Evolutionary conservation across 2,113 vertebrate species (phyloP), one percentile per base, ranked within the genome.

Genomic region (Zapus hudsonius): DNA sequence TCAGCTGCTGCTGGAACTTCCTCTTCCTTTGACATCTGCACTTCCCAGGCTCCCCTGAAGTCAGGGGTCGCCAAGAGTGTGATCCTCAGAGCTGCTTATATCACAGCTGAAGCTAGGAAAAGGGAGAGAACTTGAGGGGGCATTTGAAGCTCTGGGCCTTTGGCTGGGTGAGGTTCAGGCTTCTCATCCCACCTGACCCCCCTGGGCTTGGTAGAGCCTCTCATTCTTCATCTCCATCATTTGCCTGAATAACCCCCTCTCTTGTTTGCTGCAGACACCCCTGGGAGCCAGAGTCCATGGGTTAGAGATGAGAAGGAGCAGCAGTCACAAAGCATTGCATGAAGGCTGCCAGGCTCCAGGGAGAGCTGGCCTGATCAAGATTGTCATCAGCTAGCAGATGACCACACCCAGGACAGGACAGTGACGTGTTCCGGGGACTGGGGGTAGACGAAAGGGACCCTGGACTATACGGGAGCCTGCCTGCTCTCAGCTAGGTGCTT

Each of bases 101-200:
- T 44, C 63, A 17, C 33, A 13, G 13, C 16, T 17, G 66, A n/a
- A 17, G 33, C 16, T 9, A 7, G 36, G 44, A 70, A 36, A 9
- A 9, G 33, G 59, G 38, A n/a, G 22, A 13, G 11, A 5, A 13
- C 2, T 0, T 15, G 2, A 4, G 10, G 13, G 27, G 64, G 40
- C 15, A 23, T 36, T 44, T n/a, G 61, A 29, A 25, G 42, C 4
- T 6, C 33, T 12, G 29, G 1, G 59, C 8, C 36, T 8, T 74
- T 66, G 42, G 63, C 72, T 40, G n/a, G 52, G n/a, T 33, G 13
- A 59, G 12, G 27, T 19, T 20, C 59, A 6, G 36, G 42, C 40
- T 86, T 84, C 33, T 9, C 29, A 3, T 16, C 31, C 42, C 52
- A 12, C 25, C 20, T 8, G 7, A 1, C 3, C 67, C 29, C 1